Base-by-base conservation (phyloP, 2,888 invertebrate species). In the Archaeoteleia sp. region DNA sequence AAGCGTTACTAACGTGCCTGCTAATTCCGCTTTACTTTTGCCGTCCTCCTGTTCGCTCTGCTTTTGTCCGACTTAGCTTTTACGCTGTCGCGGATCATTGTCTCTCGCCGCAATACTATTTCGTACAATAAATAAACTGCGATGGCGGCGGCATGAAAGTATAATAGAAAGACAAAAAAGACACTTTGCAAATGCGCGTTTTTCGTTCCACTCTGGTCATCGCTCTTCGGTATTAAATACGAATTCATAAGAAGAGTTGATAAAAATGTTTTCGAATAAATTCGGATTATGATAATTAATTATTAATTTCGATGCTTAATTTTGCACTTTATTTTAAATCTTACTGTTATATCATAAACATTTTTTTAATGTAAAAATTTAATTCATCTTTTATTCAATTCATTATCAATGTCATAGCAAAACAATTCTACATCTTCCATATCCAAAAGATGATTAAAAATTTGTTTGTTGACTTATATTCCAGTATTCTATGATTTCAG, bases 1-100 rank as follows among this genome's bases (percentile, higher is more conserved):
- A 77, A 76, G 78, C 77, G 75, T 77, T 74, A 57, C 79, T 76
- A 77, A 78, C 76, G 69, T 63, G 73, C 54, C 70, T 55, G 60
- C 70, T 63, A 63, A 58, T 60, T 62, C 55, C 30, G 42, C 51
- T 40, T 53, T 15, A 48, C 49, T 49, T 58, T 46, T 30, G 10
- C 48, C 42, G 43, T 29, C 12, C 29, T 17, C 17, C 17, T 10
- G 29, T 32, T 51, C 42, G 67, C 54, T 58, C 37, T 53, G 48
- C 54, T 66, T 66, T 68, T 49, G 58, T 63, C 34, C 58, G 54
- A 46, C 13, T 34, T 34, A 25, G 48, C 55, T 65, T 60, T 60
- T 65, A 43, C 30, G 55, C 48, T 58, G 51, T 27, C 23, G 60
- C 68, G 55, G 65, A 69, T 63, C 63, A 60, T 60, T 69, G 68